Percentiles rank a stretch among this genome's conserved stretches.
Conservation (phyloP, 2,888 invertebrate species). For the Abrostola tripartita region DNA sequence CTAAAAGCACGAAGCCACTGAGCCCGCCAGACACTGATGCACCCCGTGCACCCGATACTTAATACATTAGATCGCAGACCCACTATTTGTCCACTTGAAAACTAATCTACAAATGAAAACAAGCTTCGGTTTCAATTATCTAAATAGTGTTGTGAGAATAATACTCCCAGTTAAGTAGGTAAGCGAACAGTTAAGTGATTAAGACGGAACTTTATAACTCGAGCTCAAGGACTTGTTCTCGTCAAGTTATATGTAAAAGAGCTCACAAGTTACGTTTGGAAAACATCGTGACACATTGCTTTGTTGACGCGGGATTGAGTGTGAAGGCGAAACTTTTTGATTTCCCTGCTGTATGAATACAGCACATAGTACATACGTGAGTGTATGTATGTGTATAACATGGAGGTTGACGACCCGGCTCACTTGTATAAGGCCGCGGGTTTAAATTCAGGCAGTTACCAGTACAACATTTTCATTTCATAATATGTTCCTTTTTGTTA, state of each 20-base stretch:
- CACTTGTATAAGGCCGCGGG: too few species aligned
- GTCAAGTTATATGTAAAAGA: constrained; percentile 8
- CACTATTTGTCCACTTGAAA: constrained; percentile 16
- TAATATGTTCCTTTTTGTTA: too few species aligned
- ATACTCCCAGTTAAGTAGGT: constrained; percentile 9
- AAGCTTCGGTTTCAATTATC: constrained; percentile 44
- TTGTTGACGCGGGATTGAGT: constrained; percentile 10
- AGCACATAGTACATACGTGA: too few species aligned
- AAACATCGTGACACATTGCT: constrained; percentile 33
- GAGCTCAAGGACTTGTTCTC: not conserved
- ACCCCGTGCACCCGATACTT: constrained; percentile 15
- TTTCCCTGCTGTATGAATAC: constrained; percentile 3
- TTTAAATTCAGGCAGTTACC: too few species aligned
- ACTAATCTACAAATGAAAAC: constrained; percentile 37
- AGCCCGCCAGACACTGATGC: constrained; percentile 9
- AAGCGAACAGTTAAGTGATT: constrained; percentile 17
- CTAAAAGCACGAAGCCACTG: constrained; percentile 7
- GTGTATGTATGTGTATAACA: too few species aligned
- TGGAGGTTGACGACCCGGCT: too few species aligned
- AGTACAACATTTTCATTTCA: too few species aligned
- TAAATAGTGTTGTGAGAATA: constrained; percentile 33
- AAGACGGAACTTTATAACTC: constrained; percentile 22
- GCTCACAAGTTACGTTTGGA: constrained; percentile 31
- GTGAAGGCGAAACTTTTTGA: constrained; percentile 8
- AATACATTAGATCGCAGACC: constrained; percentile 12